Evolutionary conservation across 2,113 vertebrate genomes (phyloP), one percentile per base, ranked within the genome.

Genomic region (Vidua chalybeata): DNA sequence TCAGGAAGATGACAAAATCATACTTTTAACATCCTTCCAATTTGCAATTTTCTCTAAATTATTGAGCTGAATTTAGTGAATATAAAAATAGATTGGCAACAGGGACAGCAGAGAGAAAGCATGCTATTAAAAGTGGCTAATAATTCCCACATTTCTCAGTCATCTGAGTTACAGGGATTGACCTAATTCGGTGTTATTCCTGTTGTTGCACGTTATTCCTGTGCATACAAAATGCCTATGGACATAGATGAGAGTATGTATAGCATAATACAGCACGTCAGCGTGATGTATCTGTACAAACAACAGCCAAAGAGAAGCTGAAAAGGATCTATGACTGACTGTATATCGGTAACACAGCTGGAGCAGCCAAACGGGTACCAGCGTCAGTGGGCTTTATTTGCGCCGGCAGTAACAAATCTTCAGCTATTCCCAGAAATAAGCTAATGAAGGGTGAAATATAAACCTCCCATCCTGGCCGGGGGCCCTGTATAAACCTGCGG

Each of bases 341-440:
- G 31, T 2, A 3, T 11, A 4, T 2, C 2, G 61, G 15, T 11
- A 39, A 27, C 0, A 45, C 48, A n/a, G 13, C 20, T 41, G 1
- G 11, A n/a, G 19, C 0, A 35, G 35, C 46, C 37, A 4, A 35
- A 7, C 0, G 4, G 15, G 10, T 30, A 3, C 7, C 46, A 2
- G 17, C 2, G 3, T 9, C 52, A 11, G 24, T 3, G 45, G 41
- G 20, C 41, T 82, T 33, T 5, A 12, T 37, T 54, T 13, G 49
- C 4, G 23, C 30, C 3, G 33, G 9, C 64, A 33, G 3, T 16
- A 30, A 33, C 30, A n/a, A 39, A 64, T 10, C 35, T 23, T 4
- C 43, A 13, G 39, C 28, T 30, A 13, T 33, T 41, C 16, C 27
- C 26, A 7, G 10, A 22, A 63, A 48, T 5, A 9, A 46, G 12